Percentiles rank a stretch among this genome's conserved stretches.
phyloP scores from a whole-genome alignment of 2,888 invertebrate species.

The Spisula subtruncata region DNA sequence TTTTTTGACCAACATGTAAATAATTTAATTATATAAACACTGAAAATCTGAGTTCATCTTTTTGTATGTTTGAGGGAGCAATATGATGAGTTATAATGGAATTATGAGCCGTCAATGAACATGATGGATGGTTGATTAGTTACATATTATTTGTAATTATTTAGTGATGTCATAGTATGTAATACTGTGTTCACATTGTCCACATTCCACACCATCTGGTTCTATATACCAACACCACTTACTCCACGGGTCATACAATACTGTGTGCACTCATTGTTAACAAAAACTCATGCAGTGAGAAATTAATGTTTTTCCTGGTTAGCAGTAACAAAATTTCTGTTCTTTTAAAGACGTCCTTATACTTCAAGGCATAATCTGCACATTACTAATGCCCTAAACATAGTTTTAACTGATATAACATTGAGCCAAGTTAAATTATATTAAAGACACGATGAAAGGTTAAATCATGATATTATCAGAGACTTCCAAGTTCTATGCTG shows the following conservation, averaged over 20 bases:
- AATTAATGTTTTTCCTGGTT: conserved; percentile 35
- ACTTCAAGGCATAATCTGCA: conserved; percentile 24
- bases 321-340: conserved; percentile 4
- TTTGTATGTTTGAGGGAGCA: too few relatives aligned
- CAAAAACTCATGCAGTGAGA: conserved; percentile 43
- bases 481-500: too few relatives aligned
- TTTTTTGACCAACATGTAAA: too few relatives aligned
- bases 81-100: too few relatives aligned
- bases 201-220: not conserved
- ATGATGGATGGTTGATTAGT: not conserved
- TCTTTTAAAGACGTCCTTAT: not conserved
- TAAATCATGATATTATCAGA: too few relatives aligned
- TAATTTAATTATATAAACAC: too few relatives aligned
- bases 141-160: not conserved
- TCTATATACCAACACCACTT: not conserved
- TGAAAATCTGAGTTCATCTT: too few relatives aligned
- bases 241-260: not conserved
- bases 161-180: not conserved
- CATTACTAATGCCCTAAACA: not conserved
- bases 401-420: too few relatives aligned
- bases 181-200: not conserved
- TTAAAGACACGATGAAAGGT: too few relatives aligned
- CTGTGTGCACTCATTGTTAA: not conserved
- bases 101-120: too few relatives aligned
- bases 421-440: too few relatives aligned